These are phyloP conservation scores for Xylota sylvarum DNA, from an alignment of 2,888 invertebrate species.

Conservation along the genomic window DNA sequence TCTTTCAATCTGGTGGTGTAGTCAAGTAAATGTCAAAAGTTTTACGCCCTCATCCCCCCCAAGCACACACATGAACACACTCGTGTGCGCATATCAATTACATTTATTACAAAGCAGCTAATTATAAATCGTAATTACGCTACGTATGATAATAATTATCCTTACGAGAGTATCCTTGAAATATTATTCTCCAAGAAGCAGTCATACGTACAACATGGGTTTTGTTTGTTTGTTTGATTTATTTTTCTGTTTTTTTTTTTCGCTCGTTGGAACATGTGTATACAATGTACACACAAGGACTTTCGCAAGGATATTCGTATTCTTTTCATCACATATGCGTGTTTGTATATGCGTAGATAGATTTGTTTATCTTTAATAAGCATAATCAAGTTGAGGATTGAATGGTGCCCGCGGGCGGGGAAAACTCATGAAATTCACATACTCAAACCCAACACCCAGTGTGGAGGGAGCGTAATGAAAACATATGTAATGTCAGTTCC, in stretches of 20 bases:
- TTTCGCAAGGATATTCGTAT: neutral
- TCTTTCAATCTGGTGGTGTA: slow-evolving; percentile 22
- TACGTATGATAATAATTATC: slow-evolving; percentile 21
- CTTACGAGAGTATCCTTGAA: slow-evolving; percentile 4
- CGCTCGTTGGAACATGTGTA: neutral
- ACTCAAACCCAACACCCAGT: neutral
- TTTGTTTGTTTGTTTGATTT: slow-evolving; percentile 5
- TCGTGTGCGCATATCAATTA: slow-evolving; percentile 18
- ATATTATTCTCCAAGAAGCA: slow-evolving; percentile 10
- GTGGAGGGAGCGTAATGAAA: slow-evolving; percentile 25
- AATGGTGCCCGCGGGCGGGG: slow-evolving; percentile 15
- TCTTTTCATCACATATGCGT: neutral
- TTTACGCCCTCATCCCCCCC: neutral
- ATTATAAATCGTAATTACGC: slow-evolving; percentile 45
- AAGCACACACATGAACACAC: no score
- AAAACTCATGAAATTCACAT: slow-evolving; percentile 25
- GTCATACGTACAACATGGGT: slow-evolving; percentile 4
- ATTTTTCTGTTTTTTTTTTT: neutral
- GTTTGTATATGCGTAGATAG: neutral
- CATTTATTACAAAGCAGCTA: slow-evolving; percentile 24
- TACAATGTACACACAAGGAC: neutral
- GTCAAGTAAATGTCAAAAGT: slow-evolving; percentile 19
- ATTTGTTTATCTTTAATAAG: slow-evolving; percentile 46
- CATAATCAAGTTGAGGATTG: slow-evolving; percentile 43
- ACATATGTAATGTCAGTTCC: slow-evolving; percentile 38